Base-by-base conservation (phyloP, 1,140 invertebrate species). In the Macrostomum lignano region DNA sequence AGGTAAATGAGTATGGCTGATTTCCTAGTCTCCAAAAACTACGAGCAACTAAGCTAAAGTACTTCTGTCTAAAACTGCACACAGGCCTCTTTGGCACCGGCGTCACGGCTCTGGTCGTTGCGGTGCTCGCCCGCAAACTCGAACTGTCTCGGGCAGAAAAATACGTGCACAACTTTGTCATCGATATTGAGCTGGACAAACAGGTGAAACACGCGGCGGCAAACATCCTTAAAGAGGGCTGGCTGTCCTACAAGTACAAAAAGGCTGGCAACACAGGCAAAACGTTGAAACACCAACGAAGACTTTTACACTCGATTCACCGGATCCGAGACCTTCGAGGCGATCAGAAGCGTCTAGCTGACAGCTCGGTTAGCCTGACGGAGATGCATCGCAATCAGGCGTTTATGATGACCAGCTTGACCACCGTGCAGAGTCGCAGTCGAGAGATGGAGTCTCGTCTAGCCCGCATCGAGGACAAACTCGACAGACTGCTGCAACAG, bases 151-250 rank as follows among this genome's bases (percentile, higher is more conserved):
- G 55, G 17, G 40, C 52, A 6, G 52, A 58, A 39, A 54, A 49
- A 34, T 55, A 52, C 38, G 52, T 58, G 6, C 52, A 53, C 38
- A 51, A 52, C 32, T 58, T 55, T 38, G 47, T 58, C 3, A 45
- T 53, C 4, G 47, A 54, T 31, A 46, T 50, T 11, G 45, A 52
- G 20, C 38, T 58, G 10, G 48, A 52, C 24, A 49, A 52, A 25
- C 36, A 39, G 15, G 28, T 37, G 9, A 56, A 56, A 41, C 30
- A 48, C 31, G 46, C 48, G 11, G 53, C 53, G 3, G 50, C 51
- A 5, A 48, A 54, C 36, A 48, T 54, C 14, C 42, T 56, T 35
- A 46, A 46, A 31, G 42, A 44, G 14, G 52, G 52, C 9, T 55
- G 52, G 52, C 41, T 47, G 32, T 38, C 53, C 5, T 52, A 48